Base-by-base conservation (phyloP, 2,888 invertebrate genomes). In the Drosophila barbarae region DNA sequence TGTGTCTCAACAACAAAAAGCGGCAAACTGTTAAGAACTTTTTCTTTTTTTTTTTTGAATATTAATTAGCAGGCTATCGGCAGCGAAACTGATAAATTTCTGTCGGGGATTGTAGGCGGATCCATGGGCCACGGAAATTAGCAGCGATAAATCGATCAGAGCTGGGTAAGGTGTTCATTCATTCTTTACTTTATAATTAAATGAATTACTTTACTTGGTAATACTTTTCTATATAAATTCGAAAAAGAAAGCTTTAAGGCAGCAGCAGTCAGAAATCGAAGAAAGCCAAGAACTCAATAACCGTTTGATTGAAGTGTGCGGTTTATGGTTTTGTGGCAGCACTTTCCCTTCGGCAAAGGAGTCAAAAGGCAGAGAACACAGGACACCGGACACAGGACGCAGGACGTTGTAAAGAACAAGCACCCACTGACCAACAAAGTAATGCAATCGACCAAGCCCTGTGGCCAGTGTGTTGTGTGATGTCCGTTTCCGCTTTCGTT, bases 51-150 rank as follows among this genome's bases (percentile, higher is more conserved):
- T 26, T 26, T 57, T 13, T 13, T 13, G 68, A 50, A 63, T 74
- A 71, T 74, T 77, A 74, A 71, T 69, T 71, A 69, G 58, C 63
- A 30, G 58, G 41, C 65, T 68, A 70, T 70, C 72, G 54, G 39
- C 50, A 6, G 50, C 42, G 10, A 57, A 57, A 47, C 46, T 63
- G 70, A 70, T 57, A 58, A 65, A 56, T 50, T 41, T 28, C 9
- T 18, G 30, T 21, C 12, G 13, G 18, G 42, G 42, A 18, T 21
- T 2, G n/a, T 26, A 47, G 51, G 28, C 41, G 38, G 46, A 52
- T 57, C 21, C 34, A 9, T 9, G 9, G 23, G 23, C 23, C 42
- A 36, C 21, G 23, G 35, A 55, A 56, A 30, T 46, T 26, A 18
- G 57, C 44, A 46, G 6, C 44, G 59, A 46, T 38, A 38, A 46